phyloP scores from a whole-genome alignment of 1,140 invertebrate species.

The Bradynema listronoti region DNA sequence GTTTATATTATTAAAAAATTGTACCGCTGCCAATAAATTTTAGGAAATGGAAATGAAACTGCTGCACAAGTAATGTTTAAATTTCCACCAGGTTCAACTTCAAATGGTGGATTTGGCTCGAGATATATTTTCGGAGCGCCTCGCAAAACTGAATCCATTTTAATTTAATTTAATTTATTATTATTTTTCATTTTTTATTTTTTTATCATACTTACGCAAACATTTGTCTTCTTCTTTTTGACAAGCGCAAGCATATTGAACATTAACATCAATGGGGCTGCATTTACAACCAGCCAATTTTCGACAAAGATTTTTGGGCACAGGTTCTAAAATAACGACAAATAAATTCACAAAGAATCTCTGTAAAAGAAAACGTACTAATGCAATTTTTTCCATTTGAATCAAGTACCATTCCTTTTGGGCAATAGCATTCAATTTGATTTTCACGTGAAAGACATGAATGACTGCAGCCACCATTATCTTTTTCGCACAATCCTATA shows the following conservation, averaged over 20 bases:
- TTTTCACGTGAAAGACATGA: slow-evolving; percentile 54
- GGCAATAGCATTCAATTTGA: slow-evolving; percentile 52
- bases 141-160: slow-evolving; percentile 34
- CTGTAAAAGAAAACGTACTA: slow-evolving; percentile 39
- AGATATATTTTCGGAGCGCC: slow-evolving; percentile 57
- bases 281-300: slow-evolving; percentile 52
- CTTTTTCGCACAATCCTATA: slow-evolving; percentile 44
- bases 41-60: slow-evolving; percentile 55
- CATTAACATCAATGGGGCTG: slow-evolving; percentile 40
- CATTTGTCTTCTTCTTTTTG: slow-evolving; percentile 44
- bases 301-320: slow-evolving; percentile 52
- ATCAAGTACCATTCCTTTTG: slow-evolving; percentile 50
- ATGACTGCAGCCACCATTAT: slow-evolving; percentile 56
- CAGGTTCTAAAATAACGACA: slow-evolving; percentile 43
- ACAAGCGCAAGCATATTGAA: slow-evolving; percentile 49
- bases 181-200: slow-evolving; percentile 12
- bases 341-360: too few species aligned
- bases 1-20: neutral
- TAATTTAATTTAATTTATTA: neutral
- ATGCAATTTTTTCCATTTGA: slow-evolving; percentile 50
- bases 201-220: slow-evolving; percentile 35
- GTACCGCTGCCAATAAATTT: slow-evolving; percentile 52
- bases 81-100: slow-evolving; percentile 47
- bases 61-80: slow-evolving; percentile 56
- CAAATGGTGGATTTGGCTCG: slow-evolving; percentile 46